Base-by-base conservation (phyloP, 2,888 invertebrate genomes). In the Lasioglossum pauxillum region DNA sequence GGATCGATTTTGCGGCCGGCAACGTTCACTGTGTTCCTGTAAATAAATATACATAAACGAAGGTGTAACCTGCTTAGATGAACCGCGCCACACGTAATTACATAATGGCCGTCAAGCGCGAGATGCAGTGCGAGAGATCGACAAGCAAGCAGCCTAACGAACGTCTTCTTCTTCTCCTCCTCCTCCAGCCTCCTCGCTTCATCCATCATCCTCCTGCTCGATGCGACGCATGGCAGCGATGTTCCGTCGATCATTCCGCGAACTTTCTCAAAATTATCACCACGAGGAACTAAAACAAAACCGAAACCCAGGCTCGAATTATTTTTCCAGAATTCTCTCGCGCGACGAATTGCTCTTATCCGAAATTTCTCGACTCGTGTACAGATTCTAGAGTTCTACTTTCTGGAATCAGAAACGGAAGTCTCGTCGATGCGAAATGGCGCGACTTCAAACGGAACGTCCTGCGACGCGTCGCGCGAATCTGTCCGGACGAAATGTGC, bases 21-120 rank as follows among this genome's bases (percentile, higher is more conserved):
- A 81, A 72, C 67, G 78, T 84, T 85, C 84, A 84, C 83, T 85
- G 88, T 83, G 85, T 89, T 90, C 84, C 88, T 91, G 90, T 90
- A 90, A 80, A 91, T 91, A 90, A 83, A 75, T 91, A 91, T 88
- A 91, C 86, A 88, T 86, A 86, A 82, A 86, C 81, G 81, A 85
- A 84, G 85, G 74, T 90, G 89, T 91, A 90, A 86, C 73, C 84
- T 73, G 88, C 91, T 84, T 88, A 85, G 84, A 80, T 86, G 82
- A 85, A 82, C 75, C 67, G 82, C 79, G 57, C 35, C 72, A 73
- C 76, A 75, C 77, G 53, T 73, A 77, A 87, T 82, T 75, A 64
- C 44, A 75, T 35, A 53, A 73, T 53, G 64, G 60, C 38, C 72
- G 73, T 49, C 41, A 35, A 76, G 23, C 72, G 75, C 53, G 69